phyloP scores from a whole-genome alignment of 2,888 invertebrate genomes.

The Caenorhabditis afra region DNA sequence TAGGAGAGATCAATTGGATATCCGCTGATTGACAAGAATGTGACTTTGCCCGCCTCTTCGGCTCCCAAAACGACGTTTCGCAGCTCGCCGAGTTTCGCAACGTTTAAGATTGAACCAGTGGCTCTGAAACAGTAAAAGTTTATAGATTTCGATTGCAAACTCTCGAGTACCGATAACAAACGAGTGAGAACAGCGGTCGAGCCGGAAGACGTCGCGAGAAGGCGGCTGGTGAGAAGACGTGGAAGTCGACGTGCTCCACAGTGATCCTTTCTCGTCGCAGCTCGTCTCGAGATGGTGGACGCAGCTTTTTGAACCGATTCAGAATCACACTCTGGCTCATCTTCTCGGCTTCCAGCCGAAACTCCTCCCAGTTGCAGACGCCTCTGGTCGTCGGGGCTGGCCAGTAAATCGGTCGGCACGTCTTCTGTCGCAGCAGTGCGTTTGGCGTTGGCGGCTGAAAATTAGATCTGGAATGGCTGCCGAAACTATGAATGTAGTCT shows the following conservation, averaged over 20 bases:
- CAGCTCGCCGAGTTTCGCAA: conserved; percentile 18
- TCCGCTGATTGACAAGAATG: conserved; percentile 46
- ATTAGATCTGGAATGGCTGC: not conserved
- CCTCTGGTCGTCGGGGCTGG: conserved; percentile 1
- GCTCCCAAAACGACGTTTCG: conserved; percentile 48
- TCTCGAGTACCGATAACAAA: conserved; percentile 36
- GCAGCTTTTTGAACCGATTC: conserved; percentile 16
- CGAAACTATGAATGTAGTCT: not conserved
- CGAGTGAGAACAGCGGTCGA: conserved; percentile 41
- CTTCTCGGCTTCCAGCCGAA: conserved; percentile 15
- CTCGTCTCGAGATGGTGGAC: conserved; percentile 3
- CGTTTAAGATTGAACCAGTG: conserved; percentile 13
- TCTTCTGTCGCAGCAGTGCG: not conserved
- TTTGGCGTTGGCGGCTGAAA: conserved; percentile 21
- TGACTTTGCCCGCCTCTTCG: conserved; percentile 47
- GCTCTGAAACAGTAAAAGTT: conserved; percentile 18
- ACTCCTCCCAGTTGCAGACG: conserved; percentile 35
- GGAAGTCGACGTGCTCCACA: conserved; percentile 42
- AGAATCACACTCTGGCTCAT: not conserved
- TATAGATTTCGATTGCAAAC: not conserved
- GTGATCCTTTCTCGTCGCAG: conserved; percentile 17
- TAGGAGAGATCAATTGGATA: conserved; percentile 27
- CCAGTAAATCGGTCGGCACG: conserved; percentile 29
- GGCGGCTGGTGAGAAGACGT: conserved; percentile 51
- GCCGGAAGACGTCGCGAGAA: conserved; percentile 55